Conservation (phyloP, 2,888 invertebrate species). For the Sinotaia quadrata region DNA sequence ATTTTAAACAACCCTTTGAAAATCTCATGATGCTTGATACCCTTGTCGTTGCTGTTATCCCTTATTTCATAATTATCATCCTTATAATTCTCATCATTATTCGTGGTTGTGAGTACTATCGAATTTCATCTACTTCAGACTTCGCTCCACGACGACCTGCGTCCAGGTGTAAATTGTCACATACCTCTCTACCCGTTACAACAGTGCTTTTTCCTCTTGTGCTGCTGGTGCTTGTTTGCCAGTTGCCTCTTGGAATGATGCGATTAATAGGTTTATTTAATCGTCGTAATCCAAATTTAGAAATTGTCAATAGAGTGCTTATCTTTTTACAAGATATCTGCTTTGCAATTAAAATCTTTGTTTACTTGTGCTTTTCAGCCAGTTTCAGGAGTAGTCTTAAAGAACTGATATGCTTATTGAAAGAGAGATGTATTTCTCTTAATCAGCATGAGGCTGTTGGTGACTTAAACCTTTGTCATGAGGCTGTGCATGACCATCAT, state of each 20-base stretch:
- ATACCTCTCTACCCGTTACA: slow-evolving; percentile 31
- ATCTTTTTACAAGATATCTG: background rate
- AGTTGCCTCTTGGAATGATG: slow-evolving; percentile 32
- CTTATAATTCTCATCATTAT: slow-evolving; percentile 50
- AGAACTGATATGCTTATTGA: background rate
- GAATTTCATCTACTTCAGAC: slow-evolving; percentile 37
- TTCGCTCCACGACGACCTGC: background rate
- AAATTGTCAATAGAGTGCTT: background rate
- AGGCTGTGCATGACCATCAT: no score
- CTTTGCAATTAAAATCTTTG: background rate
- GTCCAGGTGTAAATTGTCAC: slow-evolving; percentile 1
- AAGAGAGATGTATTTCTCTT: no score
- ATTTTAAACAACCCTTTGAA: slow-evolving; percentile 34
- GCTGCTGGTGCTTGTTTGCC: slow-evolving; percentile 30
- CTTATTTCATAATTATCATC: slow-evolving; percentile 48
- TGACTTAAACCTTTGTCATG: no score
- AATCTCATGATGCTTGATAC: slow-evolving; percentile 51
- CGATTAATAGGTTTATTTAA: slow-evolving; percentile 22
- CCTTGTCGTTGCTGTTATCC: slow-evolving; percentile 52
- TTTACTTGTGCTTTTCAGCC: background rate
- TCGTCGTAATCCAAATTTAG: background rate
- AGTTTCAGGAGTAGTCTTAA: background rate
- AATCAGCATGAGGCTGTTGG: no score
- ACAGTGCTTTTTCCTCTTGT: slow-evolving; percentile 37
- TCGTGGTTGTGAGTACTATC: slow-evolving; percentile 48